A percentile compares a stretch with the other conserved stretches of the same genome.
phyloP scores from a whole-genome alignment of 2,888 invertebrate genomes.

The Drosophila monieri region DNA sequence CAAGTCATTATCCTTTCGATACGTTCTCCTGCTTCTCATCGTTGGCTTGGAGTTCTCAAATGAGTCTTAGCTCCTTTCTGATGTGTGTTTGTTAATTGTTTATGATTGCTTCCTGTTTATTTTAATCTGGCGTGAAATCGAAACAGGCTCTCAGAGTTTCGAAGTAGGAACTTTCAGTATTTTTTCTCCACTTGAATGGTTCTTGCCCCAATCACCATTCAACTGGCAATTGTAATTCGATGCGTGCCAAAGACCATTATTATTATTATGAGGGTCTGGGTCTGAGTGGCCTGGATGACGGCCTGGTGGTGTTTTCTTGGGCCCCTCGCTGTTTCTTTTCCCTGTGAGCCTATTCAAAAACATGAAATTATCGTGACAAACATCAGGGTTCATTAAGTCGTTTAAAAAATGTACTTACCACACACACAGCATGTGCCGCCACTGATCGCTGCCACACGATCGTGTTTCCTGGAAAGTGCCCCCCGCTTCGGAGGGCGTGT shows the following conservation, averaged over 20 bases:
- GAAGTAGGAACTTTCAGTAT: not conserved
- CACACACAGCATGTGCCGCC: constrained; percentile 12
- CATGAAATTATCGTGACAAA: constrained; percentile 75
- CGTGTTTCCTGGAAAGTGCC: constrained; percentile 21
- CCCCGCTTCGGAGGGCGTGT: constrained; percentile 19
- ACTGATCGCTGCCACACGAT: constrained; percentile 21
- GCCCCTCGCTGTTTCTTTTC: constrained; percentile 11
- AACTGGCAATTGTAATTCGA: constrained; percentile 38
- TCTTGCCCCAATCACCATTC: constrained; percentile 30
- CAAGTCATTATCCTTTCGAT: not conserved
- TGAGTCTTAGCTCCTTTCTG: constrained; percentile 36
- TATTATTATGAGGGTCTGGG: constrained; percentile 33
- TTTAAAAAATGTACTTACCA: constrained; percentile 14
- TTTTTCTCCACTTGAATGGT: constrained; percentile 24
- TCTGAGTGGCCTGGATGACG: not conserved
- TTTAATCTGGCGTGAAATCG: constrained; percentile 62
- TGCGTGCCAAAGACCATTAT: constrained; percentile 39
- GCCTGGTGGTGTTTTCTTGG: constrained; percentile 3
- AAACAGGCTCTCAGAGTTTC: constrained; percentile 50
- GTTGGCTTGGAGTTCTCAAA: constrained; percentile 48
- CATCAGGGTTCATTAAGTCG: constrained; percentile 52
- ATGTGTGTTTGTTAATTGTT: constrained; percentile 19
- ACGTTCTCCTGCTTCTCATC: constrained; percentile 49
- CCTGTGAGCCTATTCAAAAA: constrained; percentile 56
- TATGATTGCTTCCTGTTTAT: constrained; percentile 38